Evolutionary conservation across 2,888 invertebrate genomes (phyloP), one percentile per base, ranked within the genome.

Genomic region (Notodonta dromedarius): DNA sequence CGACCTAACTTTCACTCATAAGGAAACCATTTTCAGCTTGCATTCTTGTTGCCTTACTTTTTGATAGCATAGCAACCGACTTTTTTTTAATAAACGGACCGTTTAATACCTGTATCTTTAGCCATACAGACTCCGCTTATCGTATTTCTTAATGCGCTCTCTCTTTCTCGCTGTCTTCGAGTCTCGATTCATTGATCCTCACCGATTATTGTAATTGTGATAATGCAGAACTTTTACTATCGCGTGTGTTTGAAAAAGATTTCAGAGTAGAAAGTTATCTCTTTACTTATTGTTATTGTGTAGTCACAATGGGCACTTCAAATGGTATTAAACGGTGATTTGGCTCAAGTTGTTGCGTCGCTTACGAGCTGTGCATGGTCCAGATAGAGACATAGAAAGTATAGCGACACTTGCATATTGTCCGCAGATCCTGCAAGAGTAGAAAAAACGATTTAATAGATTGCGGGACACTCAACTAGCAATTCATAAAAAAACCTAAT

Each of bases 21-120:
- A 81, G 76, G 80, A 85, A 84, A 84, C 81, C 76, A 85, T 85
- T 86, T 83, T 73, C 79, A 77, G 74, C 74, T 77, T 74, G 77
- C 69, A 82, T 85, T 86, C 83, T 81, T 80, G 83, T 88, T 82
- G 83, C 82, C 77, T 79, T 83, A 87, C 90, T 89, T 90, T 91
- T 87, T 83, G 86, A 77, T 80, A 79, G 35, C 35, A 78, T 78
- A 77, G 80, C 86, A 85, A 89, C 85, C 82, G 86, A 83, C 88
- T 89, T 89, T 91, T 90, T 89, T 91, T 90, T 89, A 78, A 87
- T 84, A 83, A 89, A 86, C 84, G 82, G 83, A 70, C 79, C 80
- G 80, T 84, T 85, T 78, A 79, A 80, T 63, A 67, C 65, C 56
- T 85, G 81, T 80, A 84, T 24, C 82, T 80, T 82, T 76, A 79